Evolutionary conservation across 2,113 vertebrate species (phyloP).

Genomic region (Perca flavescens): DNA sequence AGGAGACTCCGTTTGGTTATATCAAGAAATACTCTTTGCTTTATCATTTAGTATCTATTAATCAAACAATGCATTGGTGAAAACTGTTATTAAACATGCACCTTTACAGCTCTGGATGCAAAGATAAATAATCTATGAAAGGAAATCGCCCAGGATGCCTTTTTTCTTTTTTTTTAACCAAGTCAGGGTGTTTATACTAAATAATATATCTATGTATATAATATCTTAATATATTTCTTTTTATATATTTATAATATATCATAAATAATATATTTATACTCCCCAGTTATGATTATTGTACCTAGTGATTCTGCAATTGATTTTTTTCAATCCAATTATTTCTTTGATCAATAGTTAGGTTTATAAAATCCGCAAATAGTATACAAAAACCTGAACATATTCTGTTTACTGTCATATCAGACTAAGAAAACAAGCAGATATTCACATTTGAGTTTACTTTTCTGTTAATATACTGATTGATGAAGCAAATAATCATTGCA

Average conservation of each 20-base stretch:
- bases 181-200: not conserved
- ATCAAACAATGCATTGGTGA: not conserved
- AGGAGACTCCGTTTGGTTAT: not conserved
- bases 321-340: not conserved
- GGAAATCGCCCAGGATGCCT: not conserved
- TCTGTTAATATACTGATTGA: not conserved
- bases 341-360: not conserved
- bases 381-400: not conserved
- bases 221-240: too few species aligned
- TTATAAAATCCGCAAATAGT: not conserved
- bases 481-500: not conserved
- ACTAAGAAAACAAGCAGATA: not conserved
- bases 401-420: not conserved
- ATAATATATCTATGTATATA: too few species aligned
- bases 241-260: too few species aligned
- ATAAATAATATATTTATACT: too few species aligned
- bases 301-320: not conserved
- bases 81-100: not conserved
- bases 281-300: not conserved
- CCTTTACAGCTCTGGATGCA: not conserved
- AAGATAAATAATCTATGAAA: not conserved
- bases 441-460: not conserved
- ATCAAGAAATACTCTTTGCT: not conserved
- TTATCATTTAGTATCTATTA: not conserved
- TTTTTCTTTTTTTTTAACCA: not conserved